These are phyloP conservation scores for Diabrotica virgifera DNA, from an alignment of 1,140 invertebrate species.

Conservation along the genomic window DNA sequence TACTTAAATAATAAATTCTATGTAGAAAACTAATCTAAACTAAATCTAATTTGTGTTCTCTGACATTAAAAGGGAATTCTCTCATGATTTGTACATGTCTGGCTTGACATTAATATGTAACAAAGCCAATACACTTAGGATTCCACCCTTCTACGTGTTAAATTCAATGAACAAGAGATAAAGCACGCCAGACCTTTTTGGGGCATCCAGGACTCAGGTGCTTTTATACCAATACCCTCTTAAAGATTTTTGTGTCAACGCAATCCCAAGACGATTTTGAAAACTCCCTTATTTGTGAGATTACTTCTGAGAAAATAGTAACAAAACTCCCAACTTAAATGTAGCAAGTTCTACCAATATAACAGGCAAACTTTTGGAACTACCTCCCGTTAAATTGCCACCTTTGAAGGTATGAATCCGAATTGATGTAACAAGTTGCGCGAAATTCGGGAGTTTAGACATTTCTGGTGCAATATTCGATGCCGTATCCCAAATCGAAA, in stretches of 20 bases:
- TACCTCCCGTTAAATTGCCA: background rate
- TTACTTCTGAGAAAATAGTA: constrained; percentile 1
- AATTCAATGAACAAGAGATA: no score
- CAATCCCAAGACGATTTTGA: background rate
- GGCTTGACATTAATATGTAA: no score
- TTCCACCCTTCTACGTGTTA: no score
- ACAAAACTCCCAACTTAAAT: background rate
- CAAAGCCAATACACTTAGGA: no score
- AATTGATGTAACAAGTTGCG: background rate
- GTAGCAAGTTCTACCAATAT: background rate
- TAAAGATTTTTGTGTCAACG: background rate
- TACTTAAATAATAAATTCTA: no score
- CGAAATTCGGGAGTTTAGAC: background rate
- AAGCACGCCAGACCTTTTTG: no score
- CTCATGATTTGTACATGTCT: no score
- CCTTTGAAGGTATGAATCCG: background rate
- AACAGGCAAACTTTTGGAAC: background rate
- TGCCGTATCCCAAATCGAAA: background rate
- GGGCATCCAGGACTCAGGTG: background rate
- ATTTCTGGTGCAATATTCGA: background rate
- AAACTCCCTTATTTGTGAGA: background rate
- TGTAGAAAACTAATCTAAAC: no score
- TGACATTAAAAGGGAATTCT: no score
- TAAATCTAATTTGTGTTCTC: no score
- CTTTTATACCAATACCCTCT: background rate